phyloP scores from a whole-genome alignment of 2,888 invertebrate genomes.

The Petrolisthes cinctipes region DNA sequence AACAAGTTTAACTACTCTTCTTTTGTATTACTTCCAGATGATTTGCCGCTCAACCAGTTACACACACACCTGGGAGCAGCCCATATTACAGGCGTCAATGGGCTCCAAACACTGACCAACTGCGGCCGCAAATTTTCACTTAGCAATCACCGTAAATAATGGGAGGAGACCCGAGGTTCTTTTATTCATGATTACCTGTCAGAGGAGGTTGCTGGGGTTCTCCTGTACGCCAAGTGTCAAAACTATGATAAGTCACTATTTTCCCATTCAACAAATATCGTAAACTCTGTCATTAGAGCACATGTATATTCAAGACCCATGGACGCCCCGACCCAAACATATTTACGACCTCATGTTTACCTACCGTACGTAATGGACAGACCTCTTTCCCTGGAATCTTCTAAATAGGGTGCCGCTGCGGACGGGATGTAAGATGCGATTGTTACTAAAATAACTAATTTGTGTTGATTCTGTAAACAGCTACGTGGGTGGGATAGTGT shows the following conservation, averaged over 20 bases:
- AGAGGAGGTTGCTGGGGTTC: neutral
- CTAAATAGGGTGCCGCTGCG: no score
- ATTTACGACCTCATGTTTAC: slow-evolving; percentile 18
- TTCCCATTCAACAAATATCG: slow-evolving; percentile 49
- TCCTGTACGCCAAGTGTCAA: slow-evolving; percentile 37
- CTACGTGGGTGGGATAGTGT: neutral
- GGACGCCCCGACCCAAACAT: slow-evolving; percentile 21
- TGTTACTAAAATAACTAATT: slow-evolving; percentile 5
- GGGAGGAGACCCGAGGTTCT: slow-evolving; percentile 12
- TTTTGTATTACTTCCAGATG: no score
- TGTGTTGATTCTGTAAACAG: neutral
- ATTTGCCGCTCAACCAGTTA: neutral
- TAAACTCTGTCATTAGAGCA: slow-evolving; percentile 37
- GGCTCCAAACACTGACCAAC: neutral
- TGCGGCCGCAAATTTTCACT: slow-evolving; percentile 26
- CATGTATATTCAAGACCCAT: slow-evolving; percentile 47
- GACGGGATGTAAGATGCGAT: neutral
- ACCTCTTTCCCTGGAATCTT: no score
- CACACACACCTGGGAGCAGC: no score
- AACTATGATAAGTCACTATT: slow-evolving; percentile 44
- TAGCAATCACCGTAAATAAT: slow-evolving; percentile 46
- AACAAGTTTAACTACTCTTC: no score
- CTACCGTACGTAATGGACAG: no score
- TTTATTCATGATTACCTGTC: slow-evolving; percentile 53
- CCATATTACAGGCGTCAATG: no score